Evolutionary conservation across 2,113 vertebrate genomes (phyloP), one percentile per base, ranked within the genome.

Genomic region (Notarius quadriscutis): DNA sequence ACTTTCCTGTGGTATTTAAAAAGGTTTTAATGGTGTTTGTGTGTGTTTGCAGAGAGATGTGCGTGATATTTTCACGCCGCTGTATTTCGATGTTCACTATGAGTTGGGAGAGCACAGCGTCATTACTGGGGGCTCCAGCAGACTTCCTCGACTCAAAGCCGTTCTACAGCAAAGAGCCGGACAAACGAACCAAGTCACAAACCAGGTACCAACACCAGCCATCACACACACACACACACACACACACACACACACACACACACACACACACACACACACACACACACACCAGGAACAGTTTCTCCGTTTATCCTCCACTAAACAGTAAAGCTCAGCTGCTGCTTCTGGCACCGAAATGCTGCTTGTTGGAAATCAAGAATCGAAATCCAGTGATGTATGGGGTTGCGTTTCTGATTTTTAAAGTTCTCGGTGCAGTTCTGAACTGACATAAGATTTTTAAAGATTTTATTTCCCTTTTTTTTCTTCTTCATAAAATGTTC

Each of bases 31-130:
- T 48, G 9, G 1, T 57, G 25, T 79, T 51, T 75, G 41, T n/a
- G 74, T 77, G 50, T 78, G 75, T 80, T 74, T 90, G 72, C 95
- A 99, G 98, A 97, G 95, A 95, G 97, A 98, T 74, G 94, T 97
- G 87, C 95, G 96, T 90, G 98, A 99, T 93, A 96, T 99, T 92
- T 96, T 97, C 86, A 97, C 96, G 48, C 95, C 97, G 1, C 93
- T 99, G 85, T 92, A 94, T 84, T 95, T 99, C 89, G 94, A 97
- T 92, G 95, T 96, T 7, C 94, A 93, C 60, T 99, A 97, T 81
- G 93, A 86, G 50, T 96, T 97, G 72, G 97, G 94, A 7, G 93
- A 94, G 57, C 95, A 95, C 8, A 89, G 92, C 34, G 83, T 94
- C 81, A 89, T 85, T 27, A 95, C 92, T 91, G 85, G 72, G 41